Evolutionary conservation across 2,888 invertebrate genomes (phyloP).

Genomic region (Orthonevra nobilis): DNA sequence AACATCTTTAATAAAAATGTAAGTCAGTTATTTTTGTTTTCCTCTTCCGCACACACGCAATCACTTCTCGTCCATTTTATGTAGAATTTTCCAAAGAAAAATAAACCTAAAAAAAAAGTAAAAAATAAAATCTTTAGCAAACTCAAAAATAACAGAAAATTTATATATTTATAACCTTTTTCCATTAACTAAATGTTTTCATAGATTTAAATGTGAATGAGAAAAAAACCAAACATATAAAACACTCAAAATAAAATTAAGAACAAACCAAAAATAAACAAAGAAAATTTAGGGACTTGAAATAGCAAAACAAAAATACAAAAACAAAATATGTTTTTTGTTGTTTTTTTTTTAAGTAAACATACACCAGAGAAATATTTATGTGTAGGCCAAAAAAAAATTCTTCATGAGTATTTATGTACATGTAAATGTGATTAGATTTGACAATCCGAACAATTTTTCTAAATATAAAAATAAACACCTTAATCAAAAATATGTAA

Average conservation of each 20-base stretch:
- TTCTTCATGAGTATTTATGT: slow-evolving; percentile 29
- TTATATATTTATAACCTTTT: slow-evolving; percentile 36
- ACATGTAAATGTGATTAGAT: slow-evolving; percentile 79
- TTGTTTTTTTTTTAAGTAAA: neutral
- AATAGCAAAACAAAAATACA: slow-evolving; percentile 6
- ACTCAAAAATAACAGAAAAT: slow-evolving; percentile 21
- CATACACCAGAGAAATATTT: slow-evolving; percentile 19
- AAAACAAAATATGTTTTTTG: too few relatives aligned
- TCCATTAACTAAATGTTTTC: slow-evolving; percentile 36
- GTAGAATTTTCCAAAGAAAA: slow-evolving; percentile 20
- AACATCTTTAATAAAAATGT: too few relatives aligned
- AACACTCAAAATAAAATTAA: slow-evolving; percentile 20
- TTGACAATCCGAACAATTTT: slow-evolving; percentile 77
- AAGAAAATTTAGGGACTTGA: slow-evolving; percentile 27
- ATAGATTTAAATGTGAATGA: slow-evolving; percentile 69
- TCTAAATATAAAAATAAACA: slow-evolving; percentile 31
- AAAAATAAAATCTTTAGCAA: slow-evolving; percentile 8
- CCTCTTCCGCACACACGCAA: slow-evolving; percentile 16
- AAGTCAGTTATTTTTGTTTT: too few relatives aligned
- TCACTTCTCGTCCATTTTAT: slow-evolving; percentile 61
- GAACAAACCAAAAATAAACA: slow-evolving; percentile 47
- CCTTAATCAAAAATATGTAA: slow-evolving; percentile 44
- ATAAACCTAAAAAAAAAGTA: slow-evolving; percentile 1
- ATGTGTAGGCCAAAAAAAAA: slow-evolving; percentile 4
- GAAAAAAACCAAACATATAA: slow-evolving; percentile 1